Base-by-base conservation (phyloP, 37 sponge, comb jelly and placozoan species). In the Geodia barretti region DNA sequence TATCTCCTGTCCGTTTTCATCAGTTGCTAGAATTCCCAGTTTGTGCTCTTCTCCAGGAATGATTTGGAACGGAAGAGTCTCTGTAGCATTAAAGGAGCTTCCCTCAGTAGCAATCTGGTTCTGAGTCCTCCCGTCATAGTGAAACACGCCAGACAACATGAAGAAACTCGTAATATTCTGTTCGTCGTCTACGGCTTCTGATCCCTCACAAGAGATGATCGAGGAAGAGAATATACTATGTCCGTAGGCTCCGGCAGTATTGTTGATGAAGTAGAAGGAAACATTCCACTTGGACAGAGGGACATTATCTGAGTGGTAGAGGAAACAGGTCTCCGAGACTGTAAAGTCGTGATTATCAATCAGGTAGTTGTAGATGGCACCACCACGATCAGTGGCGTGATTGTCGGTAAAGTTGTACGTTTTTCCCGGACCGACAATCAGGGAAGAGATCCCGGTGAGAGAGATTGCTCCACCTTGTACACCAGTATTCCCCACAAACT, bases 191-290 rank as follows among this genome's bases (percentile, higher is more conserved):
- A 17, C 14, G 54, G 11, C 54, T 17, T 47, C 11, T 8, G 28
- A 39, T 3, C 30, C 64, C 65, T 64, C 29, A 58, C 82, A 82
- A 25, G 82, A 73, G 8, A 72, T 29, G n/a, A 87, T 59, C 0
- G 87, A 76, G 0, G 81, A 64, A 5, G 76, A 47, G 41, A 64
- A 80, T 1, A 87, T 80, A 41, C 75, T 39, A 0, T 81, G 28
- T 25, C 81, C 87, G 35, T 72, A 31, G 23, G 7, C 33, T 5
- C 60, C 32, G 24, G 82, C 82, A 35, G 35, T 34, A 59, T 81
- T 81, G n/a, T 31, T 31, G 3, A 19, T 28, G 26, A 74, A 74
- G 1, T 23, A 38, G 60, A 74, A 39, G 31, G 74, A 38, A 41
- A 31, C 60, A 30, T 74, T 43, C 43, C 54, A 26, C 7, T 39